Conservation (phyloP, 2,797 vertebrate genomes). For the Scyliorhinus canicula region DNA sequence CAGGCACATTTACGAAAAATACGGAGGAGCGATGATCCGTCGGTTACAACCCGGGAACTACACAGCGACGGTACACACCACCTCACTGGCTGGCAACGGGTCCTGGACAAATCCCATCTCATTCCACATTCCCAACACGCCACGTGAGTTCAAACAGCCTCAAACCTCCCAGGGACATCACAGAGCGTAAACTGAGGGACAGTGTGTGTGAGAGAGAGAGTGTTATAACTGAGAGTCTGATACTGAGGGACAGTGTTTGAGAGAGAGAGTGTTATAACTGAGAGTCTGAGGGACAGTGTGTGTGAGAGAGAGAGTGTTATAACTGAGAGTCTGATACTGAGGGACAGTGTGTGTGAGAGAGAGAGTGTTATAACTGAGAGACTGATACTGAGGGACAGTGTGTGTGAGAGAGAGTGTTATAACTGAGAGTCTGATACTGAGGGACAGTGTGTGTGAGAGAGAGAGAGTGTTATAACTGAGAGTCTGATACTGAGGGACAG, state of each 20-base stretch:
- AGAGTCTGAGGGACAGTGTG: no score
- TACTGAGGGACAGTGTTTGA: neutral
- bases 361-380: neutral
- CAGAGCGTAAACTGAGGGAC: neutral
- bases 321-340: neutral
- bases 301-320: no score
- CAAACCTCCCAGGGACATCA: no score
- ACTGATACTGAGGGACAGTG: neutral
- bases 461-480: no score
- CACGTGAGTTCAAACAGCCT: constrained; percentile 47
- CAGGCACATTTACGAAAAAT: constrained; percentile 59
- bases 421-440: no score
- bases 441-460: no score
- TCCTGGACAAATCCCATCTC: constrained; percentile 61
- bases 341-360: neutral
- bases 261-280: neutral
- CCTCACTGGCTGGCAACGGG: constrained; percentile 63
- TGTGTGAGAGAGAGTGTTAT: no score
- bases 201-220: neutral
- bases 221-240: neutral
- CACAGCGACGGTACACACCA: constrained; percentile 63
- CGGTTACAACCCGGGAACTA: constrained; percentile 64
- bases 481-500: no score
- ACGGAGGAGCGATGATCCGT: constrained; percentile 56
- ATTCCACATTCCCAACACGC: constrained; percentile 58